Evolutionary conservation across 2,888 invertebrate genomes (phyloP), one percentile per base, ranked within the genome.

Genomic region (Sarcophaga rosellei): DNA sequence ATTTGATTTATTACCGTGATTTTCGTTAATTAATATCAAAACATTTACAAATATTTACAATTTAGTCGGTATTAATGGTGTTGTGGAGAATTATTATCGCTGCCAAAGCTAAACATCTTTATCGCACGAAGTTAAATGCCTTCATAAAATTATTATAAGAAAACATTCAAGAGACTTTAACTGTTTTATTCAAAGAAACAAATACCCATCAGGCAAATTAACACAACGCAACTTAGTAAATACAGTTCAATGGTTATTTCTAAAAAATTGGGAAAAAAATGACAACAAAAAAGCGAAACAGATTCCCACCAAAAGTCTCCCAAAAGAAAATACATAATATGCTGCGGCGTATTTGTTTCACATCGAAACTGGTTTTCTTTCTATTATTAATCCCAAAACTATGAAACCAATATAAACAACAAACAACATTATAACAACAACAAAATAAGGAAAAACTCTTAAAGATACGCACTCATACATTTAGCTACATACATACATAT

Each of bases 271-370:
- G 1, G 25, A 25, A 25, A 35, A 35, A 35, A 35, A 35, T 35
- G 8, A 35, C 35, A 35, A 35, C 8, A 15, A 53, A 53, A 53
- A 68, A 59, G 57, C 4, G 25, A 78, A 79, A 74, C 4, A 69
- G 23, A 84, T 84, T 84, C 83, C 78, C 83, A 84, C 73, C 78
- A 59, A 59, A 69, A 74, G 63, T 45, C 83, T 63, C 25, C 65
- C 25, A 77, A 57, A 70, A 65, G 44, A 66, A 73, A 73, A 80
- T n/a, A n/a, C n/a, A n/a, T 15, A 44, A 35, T 44, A 21, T 23
- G 23, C 2, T 25, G 53, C 66, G 35, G 73, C 62, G 68, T 74
- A 45, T 79, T 74, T 79, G 23, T 69, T 63, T 69, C 47, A 77
- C 65, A 70, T 25, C 70, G 3, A 79, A 84, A 84, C 83, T 63